Evolutionary conservation across 37 sponge, comb jelly and placozoan genomes (phyloP).

Genomic region (Aplysina aerophoba): DNA sequence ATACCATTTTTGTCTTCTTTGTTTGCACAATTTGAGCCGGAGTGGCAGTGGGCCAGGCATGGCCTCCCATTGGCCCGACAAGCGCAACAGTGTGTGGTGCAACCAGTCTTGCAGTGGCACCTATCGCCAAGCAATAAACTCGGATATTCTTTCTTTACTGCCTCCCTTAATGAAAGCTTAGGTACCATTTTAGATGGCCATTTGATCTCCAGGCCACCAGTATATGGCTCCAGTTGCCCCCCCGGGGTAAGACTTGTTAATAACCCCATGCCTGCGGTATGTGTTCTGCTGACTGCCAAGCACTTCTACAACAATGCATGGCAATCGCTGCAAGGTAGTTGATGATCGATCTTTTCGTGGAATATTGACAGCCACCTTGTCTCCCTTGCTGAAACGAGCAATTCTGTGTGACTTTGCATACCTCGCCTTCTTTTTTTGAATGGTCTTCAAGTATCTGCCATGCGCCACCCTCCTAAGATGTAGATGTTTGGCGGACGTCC

Average conservation of each 20-base stretch:
- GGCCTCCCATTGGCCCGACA: neutral
- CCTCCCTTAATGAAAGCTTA: neutral
- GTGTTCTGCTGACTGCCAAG: neutral
- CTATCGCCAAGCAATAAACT: neutral
- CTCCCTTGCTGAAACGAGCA: neutral
- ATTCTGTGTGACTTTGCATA: neutral
- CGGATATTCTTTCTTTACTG: neutral
- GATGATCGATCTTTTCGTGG: neutral
- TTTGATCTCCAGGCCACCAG: neutral
- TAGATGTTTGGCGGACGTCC: too few relatives aligned
- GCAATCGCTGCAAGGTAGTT: neutral
- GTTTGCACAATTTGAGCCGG: neutral
- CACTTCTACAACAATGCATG: neutral
- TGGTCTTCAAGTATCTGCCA: neutral
- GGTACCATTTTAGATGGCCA: neutral
- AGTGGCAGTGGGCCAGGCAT: neutral
- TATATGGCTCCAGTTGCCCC: neutral
- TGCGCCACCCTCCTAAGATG: neutral
- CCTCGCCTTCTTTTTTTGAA: neutral
- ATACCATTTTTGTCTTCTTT: neutral
- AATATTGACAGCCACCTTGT: conserved; percentile 3
- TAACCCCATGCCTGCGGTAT: neutral
- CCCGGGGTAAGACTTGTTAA: neutral
- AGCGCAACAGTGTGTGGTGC: neutral
- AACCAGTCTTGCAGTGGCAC: neutral